phyloP scores from a whole-genome alignment of 2,888 invertebrate species.

The Tetragnatha montana region DNA sequence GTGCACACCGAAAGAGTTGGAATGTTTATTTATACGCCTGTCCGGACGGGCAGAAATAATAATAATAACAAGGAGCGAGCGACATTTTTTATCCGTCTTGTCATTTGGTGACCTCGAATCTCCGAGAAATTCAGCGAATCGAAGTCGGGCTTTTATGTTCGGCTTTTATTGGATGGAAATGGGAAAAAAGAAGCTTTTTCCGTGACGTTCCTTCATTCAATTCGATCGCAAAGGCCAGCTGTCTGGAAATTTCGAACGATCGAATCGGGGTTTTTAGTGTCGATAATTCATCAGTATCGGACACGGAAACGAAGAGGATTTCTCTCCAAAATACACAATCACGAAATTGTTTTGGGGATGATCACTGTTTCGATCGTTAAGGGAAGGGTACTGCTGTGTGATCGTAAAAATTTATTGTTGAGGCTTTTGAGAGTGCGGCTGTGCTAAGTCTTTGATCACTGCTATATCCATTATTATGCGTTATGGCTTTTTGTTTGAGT shows the following conservation, averaged over 20 bases:
- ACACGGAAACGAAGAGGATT: neutral
- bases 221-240: neutral
- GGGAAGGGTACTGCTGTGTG: neutral
- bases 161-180: constrained; percentile 13
- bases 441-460: too few relatives aligned
- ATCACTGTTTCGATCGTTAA: neutral
- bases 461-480: too few relatives aligned
- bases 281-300: neutral
- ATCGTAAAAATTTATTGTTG: neutral
- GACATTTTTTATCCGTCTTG: constrained; percentile 16
- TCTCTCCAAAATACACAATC: neutral
- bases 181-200: neutral
- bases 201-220: neutral
- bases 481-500: too few relatives aligned
- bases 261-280: neutral
- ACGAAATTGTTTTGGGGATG: neutral
- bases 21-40: constrained; percentile 39
- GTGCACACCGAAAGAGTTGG: constrained; percentile 44
- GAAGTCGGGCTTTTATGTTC: constrained; percentile 13
- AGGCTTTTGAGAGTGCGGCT: neutral
- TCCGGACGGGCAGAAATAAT: constrained; percentile 7
- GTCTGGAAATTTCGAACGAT: neutral
- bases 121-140: constrained; percentile 13
- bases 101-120: constrained; percentile 6
- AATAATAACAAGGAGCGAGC: neutral